A percentile compares a stretch with the other conserved stretches of the same genome.
These are phyloP conservation scores for Campoplex nolae DNA, from an alignment of 2,888 invertebrate genomes.

Conservation along the genomic window DNA sequence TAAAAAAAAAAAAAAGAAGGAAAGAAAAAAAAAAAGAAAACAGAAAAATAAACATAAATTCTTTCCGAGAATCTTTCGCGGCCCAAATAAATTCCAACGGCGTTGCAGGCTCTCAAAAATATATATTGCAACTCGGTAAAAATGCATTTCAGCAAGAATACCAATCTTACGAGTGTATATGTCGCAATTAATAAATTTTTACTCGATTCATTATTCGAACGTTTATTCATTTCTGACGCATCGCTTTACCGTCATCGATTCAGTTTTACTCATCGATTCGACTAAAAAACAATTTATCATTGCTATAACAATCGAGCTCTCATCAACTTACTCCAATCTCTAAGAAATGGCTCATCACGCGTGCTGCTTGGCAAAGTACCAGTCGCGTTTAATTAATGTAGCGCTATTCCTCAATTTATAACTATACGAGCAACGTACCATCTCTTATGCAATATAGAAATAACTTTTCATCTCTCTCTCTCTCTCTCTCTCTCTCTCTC, in stretches of 20 bases:
- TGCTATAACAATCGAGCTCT: too few relatives aligned
- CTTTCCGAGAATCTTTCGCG: constrained; percentile 57
- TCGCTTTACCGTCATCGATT: too few relatives aligned
- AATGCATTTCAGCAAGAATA: constrained; percentile 14
- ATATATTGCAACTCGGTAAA: not conserved
- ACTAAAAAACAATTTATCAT: too few relatives aligned
- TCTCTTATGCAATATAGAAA: constrained; percentile 57
- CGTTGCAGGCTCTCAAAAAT: not conserved
- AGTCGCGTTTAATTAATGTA: not conserved
- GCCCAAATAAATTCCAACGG: constrained; percentile 44
- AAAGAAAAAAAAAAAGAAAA: not conserved
- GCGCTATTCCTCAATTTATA: not conserved
- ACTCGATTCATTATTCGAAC: not conserved
- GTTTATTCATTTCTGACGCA: not conserved
- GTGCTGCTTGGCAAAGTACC: not conserved
- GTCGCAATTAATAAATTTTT: not conserved
- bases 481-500: constrained; percentile 12
- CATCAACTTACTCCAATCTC: too few relatives aligned
- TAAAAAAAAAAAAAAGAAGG: not conserved
- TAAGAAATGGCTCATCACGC: too few relatives aligned
- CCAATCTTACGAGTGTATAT: not conserved
- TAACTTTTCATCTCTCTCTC: constrained; percentile 35
- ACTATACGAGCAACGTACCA: not conserved
- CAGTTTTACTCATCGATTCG: too few relatives aligned
- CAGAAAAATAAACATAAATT: constrained; percentile 22